Conservation (phyloP, 2,113 vertebrate species). For the Pandion haliaetus region DNA sequence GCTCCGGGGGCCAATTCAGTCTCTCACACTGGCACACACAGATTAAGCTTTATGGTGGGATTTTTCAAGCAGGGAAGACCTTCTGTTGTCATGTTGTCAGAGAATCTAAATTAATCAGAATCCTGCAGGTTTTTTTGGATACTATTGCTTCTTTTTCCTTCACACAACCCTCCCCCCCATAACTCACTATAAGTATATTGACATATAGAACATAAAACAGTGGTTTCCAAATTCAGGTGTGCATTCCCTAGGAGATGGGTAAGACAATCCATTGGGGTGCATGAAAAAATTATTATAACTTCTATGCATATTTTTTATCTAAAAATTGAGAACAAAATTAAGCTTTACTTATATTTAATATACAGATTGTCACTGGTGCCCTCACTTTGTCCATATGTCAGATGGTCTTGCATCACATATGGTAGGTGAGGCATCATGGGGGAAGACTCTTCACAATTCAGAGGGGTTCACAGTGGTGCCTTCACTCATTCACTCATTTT, state of each 20-base stretch:
- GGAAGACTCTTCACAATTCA: not conserved
- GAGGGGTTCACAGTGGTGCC: not conserved
- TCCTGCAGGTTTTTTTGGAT: not conserved
- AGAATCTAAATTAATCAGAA: not conserved
- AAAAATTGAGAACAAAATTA: not conserved
- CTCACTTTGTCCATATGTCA: not conserved
- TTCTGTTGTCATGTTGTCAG: not conserved
- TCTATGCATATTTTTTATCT: not conserved
- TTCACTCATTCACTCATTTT: not conserved
- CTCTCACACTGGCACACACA: too few species aligned
- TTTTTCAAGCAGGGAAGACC: not conserved
- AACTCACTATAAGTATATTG: not conserved
- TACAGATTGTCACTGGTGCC: not conserved
- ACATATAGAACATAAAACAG: not conserved
- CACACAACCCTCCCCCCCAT: not conserved
- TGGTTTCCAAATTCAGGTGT: not conserved
- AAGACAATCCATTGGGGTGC: not conserved
- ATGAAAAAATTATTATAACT: not conserved
- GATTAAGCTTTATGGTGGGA: not conserved
- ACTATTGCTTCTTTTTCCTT: not conserved
- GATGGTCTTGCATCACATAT: not conserved
- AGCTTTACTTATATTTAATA: not conserved
- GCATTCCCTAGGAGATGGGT: not conserved
- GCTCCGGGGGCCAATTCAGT: too few species aligned
- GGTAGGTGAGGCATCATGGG: not conserved